Evolutionary conservation across 2,113 vertebrate genomes (phyloP), one percentile per base, ranked within the genome.

Genomic region (Hydrochoerus hydrochaeris): DNA sequence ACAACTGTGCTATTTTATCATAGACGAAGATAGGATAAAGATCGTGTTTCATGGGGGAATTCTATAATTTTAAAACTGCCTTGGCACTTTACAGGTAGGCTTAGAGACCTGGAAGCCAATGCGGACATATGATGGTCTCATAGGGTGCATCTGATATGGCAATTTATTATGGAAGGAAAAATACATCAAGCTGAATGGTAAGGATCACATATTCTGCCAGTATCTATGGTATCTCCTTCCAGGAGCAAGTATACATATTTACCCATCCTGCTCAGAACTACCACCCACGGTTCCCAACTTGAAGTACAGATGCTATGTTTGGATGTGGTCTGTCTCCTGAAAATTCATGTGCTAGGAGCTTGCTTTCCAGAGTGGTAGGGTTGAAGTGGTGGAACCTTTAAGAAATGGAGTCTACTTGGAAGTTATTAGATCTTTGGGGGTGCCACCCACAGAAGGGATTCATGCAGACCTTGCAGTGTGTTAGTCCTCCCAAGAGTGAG

Each of bases 1-100:
- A 71, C 26, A 88, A 65, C 19, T 44, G 14, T 9, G 24, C 26
- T 92, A 28, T 75, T 95, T 73, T 84, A 78, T 95, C 19, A 41
- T 30, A 58, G 32, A 92, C 9, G 92, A 35, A 86, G 80, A 86
- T 60, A 86, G 81, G 57, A 44, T 57, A 80, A 82, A 88, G 77
- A 88, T 52, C 49, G 19, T 49, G 32, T 69, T 87, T 73, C 77
- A 87, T 1, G 7, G 80, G 62, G n/a, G 19, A 95, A 84, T 7
- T 1, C 28, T 85, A 11, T 32, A 69, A 85, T 89, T 91, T 95
- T 77, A 32, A 93, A 94, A 92, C 41, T n/a, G 17, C 38, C 65
- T 93, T 92, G 83, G 77, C 41, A 20, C 88, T 49, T 73, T 90
- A 28, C 19, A 85, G 75, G 63, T 62, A 90, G 41, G 5, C 38